These are phyloP conservation scores for Myocastor coypus DNA, from an alignment of 2,113 vertebrate species.

Conservation along the genomic window DNA sequence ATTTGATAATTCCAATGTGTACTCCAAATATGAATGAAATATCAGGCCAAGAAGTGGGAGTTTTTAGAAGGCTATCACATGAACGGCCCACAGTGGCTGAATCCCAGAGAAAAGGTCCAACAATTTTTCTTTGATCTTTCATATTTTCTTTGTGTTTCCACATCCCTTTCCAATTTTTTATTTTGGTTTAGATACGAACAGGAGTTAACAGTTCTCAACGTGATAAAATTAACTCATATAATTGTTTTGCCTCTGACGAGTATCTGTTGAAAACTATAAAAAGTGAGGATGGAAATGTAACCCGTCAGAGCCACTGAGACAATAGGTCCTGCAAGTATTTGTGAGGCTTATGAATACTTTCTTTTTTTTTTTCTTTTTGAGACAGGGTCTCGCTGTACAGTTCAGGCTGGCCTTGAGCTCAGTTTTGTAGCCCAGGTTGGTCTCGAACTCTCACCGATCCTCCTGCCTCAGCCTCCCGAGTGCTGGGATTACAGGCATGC, in stretches of 20 bases:
- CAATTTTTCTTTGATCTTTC: neutral
- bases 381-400: no score
- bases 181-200: neutral
- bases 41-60: neutral
- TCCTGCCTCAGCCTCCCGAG: no score
- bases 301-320: neutral
- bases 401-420: no score
- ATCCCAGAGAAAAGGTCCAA: neutral
- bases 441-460: no score
- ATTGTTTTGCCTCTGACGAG: neutral
- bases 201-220: neutral
- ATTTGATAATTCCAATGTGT: neutral
- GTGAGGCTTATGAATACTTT: neutral
- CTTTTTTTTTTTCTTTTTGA: no score
- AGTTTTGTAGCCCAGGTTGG: no score
- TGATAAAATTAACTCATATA: neutral
- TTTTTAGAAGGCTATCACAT: neutral
- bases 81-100: neutral
- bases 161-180: neutral
- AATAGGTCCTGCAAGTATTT: neutral
- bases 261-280: neutral
- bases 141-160: neutral
- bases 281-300: neutral
- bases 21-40: neutral
- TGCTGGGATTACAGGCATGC: no score